Evolutionary conservation across 2,113 vertebrate genomes (phyloP).

Genomic region (Capreolus pygargus): DNA sequence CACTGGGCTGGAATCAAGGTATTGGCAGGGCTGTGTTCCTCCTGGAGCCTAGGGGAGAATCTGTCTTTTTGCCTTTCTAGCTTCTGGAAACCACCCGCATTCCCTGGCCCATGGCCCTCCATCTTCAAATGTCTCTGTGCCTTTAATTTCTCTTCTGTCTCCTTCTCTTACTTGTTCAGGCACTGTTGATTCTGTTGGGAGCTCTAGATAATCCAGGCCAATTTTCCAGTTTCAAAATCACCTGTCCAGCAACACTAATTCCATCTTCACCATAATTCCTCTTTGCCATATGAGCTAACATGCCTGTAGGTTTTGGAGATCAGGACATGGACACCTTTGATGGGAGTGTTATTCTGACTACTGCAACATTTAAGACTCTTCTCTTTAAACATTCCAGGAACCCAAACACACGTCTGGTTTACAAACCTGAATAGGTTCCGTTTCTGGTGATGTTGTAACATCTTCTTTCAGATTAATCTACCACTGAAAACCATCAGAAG

Average conservation of each 20-base stretch:
- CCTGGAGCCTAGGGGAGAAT: accelerated
- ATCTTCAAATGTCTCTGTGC: accelerated
- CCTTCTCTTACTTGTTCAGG: no score
- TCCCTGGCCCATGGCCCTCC: accelerated
- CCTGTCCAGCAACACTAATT: neutral
- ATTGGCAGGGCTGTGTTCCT: neutral
- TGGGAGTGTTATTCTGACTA: neutral
- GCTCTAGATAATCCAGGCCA: neutral
- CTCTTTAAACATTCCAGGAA: neutral
- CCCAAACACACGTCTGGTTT: neutral
- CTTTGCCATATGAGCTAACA: neutral
- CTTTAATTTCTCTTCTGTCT: no score
- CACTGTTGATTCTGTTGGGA: no score
- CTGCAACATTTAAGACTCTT: no score
- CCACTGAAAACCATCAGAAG: neutral
- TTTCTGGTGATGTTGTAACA: neutral
- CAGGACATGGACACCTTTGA: neutral
- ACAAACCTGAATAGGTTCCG: neutral
- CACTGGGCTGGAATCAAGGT: neutral
- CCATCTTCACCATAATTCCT: no score
- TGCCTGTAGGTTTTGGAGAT: neutral
- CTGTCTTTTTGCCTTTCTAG: no score
- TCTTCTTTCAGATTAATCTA: neutral
- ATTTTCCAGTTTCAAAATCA: neutral
- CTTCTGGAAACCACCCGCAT: neutral